phyloP scores from a whole-genome alignment of 2,888 invertebrate species.

The Chymomyza procnemis region DNA sequence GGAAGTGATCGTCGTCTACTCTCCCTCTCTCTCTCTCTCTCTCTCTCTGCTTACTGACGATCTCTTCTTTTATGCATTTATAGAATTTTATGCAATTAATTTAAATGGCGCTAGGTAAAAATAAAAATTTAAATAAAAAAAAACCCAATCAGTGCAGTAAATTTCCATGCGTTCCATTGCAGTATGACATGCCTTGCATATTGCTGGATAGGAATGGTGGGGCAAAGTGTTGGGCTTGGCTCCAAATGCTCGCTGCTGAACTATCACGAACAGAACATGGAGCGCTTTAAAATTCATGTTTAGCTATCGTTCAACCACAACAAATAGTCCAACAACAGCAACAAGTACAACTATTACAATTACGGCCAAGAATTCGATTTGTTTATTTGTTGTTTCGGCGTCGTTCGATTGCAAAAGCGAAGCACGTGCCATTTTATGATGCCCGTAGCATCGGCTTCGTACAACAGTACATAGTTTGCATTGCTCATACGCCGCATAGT shows the following conservation, averaged over 20 bases:
- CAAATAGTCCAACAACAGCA: too few relatives aligned
- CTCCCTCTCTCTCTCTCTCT: conserved; percentile 1
- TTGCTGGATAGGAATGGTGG: conserved; percentile 23
- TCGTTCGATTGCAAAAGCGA: background rate
- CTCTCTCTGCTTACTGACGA: background rate
- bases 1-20: background rate
- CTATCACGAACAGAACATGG: conserved; percentile 46
- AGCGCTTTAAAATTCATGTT: conserved; percentile 30
- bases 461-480: background rate
- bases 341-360: background rate
- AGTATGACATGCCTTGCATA: background rate
- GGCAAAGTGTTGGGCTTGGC: background rate
- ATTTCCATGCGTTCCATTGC: conserved; percentile 40
- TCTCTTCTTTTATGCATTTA: conserved; percentile 29
- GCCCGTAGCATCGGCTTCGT: background rate
- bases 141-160: conserved; percentile 42
- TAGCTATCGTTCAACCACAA: conserved; percentile 2
- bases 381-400: background rate
- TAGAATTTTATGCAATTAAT: conserved; percentile 49
- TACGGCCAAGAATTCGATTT: conserved; percentile 46
- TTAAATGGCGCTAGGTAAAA: conserved; percentile 53
- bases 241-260: conserved; percentile 28
- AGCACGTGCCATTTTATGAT: conserved; percentile 3
- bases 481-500: conserved; percentile 24
- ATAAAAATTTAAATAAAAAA: conserved; percentile 5